Evolutionary conservation across 2,888 invertebrate genomes (phyloP).

Genomic region (Hymenopus coronatus): DNA sequence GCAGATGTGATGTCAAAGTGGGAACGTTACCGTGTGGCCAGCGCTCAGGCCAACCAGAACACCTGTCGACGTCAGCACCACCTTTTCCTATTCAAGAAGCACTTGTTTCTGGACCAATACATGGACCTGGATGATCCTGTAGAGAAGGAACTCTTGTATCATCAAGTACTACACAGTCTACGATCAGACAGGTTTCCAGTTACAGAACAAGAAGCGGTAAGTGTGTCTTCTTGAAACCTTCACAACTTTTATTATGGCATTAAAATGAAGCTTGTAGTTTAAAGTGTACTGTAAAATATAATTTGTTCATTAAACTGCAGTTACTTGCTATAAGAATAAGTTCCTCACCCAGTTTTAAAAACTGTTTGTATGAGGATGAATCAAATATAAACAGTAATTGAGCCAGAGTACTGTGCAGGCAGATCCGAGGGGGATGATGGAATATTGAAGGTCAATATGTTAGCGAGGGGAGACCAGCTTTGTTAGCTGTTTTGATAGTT

Average conservation of each 20-base stretch:
- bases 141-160: constrained; percentile 90
- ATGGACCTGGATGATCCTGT: constrained; percentile 80
- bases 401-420: no score
- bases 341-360: no score
- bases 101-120: constrained; percentile 75
- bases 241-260: not conserved
- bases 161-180: constrained; percentile 88
- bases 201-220: constrained; percentile 90
- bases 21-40: constrained; percentile 81
- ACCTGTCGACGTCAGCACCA: constrained; percentile 55
- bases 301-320: not conserved
- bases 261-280: not conserved
- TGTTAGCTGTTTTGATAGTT: no score
- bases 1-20: constrained; percentile 94
- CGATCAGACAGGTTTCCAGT: constrained; percentile 89
- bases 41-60: constrained; percentile 49
- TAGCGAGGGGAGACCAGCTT: no score
- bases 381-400: no score
- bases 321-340: no score
- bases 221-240: constrained; percentile 42
- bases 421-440: no score
- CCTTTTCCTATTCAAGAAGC: constrained; percentile 76
- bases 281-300: not conserved
- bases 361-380: no score
- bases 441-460: no score